Percentiles rank a stretch among this genome's conserved stretches.
These are phyloP conservation scores for Polyommatus iphigenia DNA, from an alignment of 2,888 invertebrate genomes.

Conservation along the genomic window DNA sequence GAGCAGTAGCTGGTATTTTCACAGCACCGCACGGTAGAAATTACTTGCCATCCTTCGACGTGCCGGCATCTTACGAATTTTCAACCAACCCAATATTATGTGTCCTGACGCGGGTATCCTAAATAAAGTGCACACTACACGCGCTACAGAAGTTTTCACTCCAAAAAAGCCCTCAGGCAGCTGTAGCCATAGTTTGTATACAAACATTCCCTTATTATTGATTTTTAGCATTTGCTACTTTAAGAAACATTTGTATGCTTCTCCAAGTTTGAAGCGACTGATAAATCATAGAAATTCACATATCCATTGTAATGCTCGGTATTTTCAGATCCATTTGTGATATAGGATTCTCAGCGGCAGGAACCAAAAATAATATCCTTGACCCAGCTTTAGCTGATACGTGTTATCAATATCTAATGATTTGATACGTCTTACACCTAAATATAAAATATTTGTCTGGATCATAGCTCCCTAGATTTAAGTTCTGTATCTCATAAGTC, in stretches of 20 bases:
- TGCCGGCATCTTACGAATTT: too few relatives aligned
- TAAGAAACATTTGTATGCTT: conserved; percentile 11
- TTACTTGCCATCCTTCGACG: too few relatives aligned
- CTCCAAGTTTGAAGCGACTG: conserved; percentile 8
- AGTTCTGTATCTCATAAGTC: not conserved
- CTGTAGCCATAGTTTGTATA: too few relatives aligned
- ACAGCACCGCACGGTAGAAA: too few relatives aligned
- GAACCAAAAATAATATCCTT: conserved; percentile 7
- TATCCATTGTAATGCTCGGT: conserved; percentile 13
- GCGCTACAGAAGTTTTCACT: too few relatives aligned
- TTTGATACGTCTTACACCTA: not conserved
- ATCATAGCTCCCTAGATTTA: not conserved
- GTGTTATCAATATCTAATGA: conserved; percentile 2
- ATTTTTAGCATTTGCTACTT: not conserved
- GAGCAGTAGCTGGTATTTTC: too few relatives aligned
- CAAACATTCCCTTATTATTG: not conserved
- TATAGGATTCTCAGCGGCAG: not conserved
- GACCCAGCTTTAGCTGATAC: conserved; percentile 1
- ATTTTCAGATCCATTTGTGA: conserved; percentile 17
- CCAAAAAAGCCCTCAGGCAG: too few relatives aligned
- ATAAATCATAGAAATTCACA: conserved; percentile 15
- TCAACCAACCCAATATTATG: too few relatives aligned
- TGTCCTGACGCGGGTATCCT: too few relatives aligned
- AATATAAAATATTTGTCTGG: not conserved
- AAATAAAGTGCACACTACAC: too few relatives aligned